Evolutionary conservation across 2,797 vertebrate species (phyloP).

Genomic region (Myotis myotis): DNA sequence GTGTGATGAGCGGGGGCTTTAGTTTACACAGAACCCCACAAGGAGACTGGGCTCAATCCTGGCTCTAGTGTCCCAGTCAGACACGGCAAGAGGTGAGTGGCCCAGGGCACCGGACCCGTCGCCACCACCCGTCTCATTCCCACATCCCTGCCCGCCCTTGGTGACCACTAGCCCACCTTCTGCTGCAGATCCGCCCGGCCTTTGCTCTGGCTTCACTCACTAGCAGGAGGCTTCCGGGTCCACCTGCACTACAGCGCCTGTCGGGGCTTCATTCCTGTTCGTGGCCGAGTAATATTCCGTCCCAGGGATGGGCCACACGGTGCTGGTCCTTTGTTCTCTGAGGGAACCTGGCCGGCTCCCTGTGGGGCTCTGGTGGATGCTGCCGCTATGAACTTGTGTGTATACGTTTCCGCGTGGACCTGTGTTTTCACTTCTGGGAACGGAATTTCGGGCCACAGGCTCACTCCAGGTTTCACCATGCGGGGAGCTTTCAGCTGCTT

Average conservation of each 20-base stretch:
- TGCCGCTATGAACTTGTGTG: accelerated
- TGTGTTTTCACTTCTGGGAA: neutral
- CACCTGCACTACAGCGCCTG: accelerated
- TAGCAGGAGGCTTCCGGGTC: accelerated
- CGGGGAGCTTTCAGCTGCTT: neutral
- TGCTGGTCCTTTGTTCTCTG: accelerated
- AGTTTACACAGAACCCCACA: accelerated
- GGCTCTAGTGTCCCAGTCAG: neutral
- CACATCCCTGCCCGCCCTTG: neutral
- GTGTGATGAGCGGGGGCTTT: accelerated
- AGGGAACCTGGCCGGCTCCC: neutral
- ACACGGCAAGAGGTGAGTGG: too few relatives aligned
- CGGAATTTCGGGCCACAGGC: accelerated
- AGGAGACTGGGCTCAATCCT: neutral
- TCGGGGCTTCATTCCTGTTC: accelerated
- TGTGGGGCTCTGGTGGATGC: accelerated
- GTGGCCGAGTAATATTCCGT: accelerated
- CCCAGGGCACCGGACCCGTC: accelerated
- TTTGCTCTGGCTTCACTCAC: accelerated
- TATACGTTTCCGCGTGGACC: accelerated
- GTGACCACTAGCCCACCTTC: accelerated
- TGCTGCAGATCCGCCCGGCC: neutral
- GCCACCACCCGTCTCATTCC: accelerated
- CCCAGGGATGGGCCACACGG: accelerated
- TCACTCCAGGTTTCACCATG: accelerated